Conservation (phyloP, 2,888 invertebrate species). For the Caenorhabditis virilis region DNA sequence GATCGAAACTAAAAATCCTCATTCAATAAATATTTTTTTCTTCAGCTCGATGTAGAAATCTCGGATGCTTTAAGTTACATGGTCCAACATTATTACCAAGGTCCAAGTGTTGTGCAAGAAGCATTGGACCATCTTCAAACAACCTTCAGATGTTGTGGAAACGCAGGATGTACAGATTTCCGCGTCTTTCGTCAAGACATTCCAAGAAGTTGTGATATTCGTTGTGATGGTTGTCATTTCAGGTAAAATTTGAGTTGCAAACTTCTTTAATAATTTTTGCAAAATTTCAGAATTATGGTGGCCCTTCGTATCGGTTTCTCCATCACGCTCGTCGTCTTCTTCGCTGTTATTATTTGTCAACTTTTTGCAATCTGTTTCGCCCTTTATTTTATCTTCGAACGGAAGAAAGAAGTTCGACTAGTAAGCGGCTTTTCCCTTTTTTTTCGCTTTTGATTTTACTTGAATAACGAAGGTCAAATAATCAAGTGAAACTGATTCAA, state of each 20-base stretch:
- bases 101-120: slow-evolving; percentile 65
- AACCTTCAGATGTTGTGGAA: slow-evolving; percentile 67
- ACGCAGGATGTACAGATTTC: slow-evolving; percentile 67
- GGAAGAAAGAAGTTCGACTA: slow-evolving; percentile 34
- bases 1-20: no score
- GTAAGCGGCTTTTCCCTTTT: slow-evolving; percentile 16
- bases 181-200: slow-evolving; percentile 63
- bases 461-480: slow-evolving; percentile 26
- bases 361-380: slow-evolving; percentile 35
- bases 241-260: slow-evolving; percentile 30
- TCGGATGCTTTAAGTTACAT: slow-evolving; percentile 67
- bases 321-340: slow-evolving; percentile 62
- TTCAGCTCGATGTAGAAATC: slow-evolving; percentile 67
- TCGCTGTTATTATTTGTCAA: slow-evolving; percentile 56
- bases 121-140: slow-evolving; percentile 65
- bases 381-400: slow-evolving; percentile 40
- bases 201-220: slow-evolving; percentile 66
- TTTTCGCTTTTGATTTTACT: not conserved
- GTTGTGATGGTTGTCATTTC: slow-evolving; percentile 68
- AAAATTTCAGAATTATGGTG: slow-evolving; percentile 56
- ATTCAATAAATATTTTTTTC: no score
- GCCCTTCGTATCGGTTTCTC: slow-evolving; percentile 65
- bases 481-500: slow-evolving; percentile 31
- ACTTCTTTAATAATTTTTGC: not conserved
- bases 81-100: slow-evolving; percentile 68